phyloP scores from a whole-genome alignment of 2,888 invertebrate species.

The Celastrina argiolus region DNA sequence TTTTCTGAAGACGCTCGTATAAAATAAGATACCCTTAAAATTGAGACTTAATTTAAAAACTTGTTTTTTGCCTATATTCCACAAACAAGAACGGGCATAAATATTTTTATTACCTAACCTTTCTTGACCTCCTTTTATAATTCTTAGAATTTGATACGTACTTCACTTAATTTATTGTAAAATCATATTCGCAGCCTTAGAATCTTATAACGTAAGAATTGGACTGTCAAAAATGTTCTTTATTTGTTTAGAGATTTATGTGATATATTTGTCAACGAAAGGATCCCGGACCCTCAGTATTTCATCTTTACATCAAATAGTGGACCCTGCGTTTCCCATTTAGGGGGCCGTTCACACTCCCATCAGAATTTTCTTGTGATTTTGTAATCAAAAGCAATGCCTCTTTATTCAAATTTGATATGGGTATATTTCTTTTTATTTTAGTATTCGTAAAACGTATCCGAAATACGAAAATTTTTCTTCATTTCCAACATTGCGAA shows the following conservation, averaged over 20 bases:
- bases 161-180: slow-evolving; percentile 8
- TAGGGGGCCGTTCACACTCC: slow-evolving; percentile 5
- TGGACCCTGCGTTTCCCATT: slow-evolving; percentile 1
- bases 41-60: background rate
- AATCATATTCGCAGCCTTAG: background rate
- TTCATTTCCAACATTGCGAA: background rate
- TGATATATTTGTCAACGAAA: slow-evolving; percentile 26
- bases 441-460: slow-evolving; percentile 6
- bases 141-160: background rate
- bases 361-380: slow-evolving; percentile 2
- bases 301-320: slow-evolving; percentile 28
- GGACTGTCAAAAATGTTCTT: slow-evolving; percentile 23
- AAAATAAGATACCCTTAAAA: background rate
- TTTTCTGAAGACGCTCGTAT: no score
- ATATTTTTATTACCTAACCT: background rate
- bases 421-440: background rate
- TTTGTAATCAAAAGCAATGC: slow-evolving; percentile 9
- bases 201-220: slow-evolving; percentile 8
- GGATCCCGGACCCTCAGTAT: slow-evolving; percentile 30
- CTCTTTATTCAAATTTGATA: slow-evolving; percentile 10
- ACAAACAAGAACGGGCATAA: background rate
- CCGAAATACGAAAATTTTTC: background rate
- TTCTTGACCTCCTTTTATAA: background rate
- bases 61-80: background rate
- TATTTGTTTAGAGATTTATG: slow-evolving; percentile 28